phyloP scores from a whole-genome alignment of 2,888 invertebrate species.

The Brachypalpus laphriformis region DNA sequence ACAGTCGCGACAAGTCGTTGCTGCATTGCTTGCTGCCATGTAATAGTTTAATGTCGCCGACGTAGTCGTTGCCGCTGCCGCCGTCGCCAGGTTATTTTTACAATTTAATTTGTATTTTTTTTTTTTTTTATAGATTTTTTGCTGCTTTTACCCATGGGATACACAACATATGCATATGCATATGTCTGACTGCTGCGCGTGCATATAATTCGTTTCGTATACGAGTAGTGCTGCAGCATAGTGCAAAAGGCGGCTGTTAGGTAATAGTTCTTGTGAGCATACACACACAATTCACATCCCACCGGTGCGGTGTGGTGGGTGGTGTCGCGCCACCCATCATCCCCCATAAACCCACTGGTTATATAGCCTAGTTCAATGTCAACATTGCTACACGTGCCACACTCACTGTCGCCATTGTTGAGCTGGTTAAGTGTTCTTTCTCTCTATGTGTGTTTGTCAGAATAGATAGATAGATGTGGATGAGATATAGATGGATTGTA shows the following conservation, averaged over 20 bases:
- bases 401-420: slow-evolving; percentile 73
- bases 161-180: not conserved
- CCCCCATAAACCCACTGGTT: slow-evolving; percentile 59
- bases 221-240: slow-evolving; percentile 13
- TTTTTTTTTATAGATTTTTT: slow-evolving; percentile 27
- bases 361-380: slow-evolving; percentile 74
- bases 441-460: slow-evolving; percentile 40
- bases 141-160: slow-evolving; percentile 36
- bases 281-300: slow-evolving; percentile 36
- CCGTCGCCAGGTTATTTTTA: slow-evolving; percentile 63
- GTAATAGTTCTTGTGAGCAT: slow-evolving; percentile 62
- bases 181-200: slow-evolving; percentile 45
- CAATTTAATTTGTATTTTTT: slow-evolving; percentile 34
- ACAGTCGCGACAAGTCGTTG: slow-evolving; percentile 71
- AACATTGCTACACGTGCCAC: slow-evolving; percentile 73
- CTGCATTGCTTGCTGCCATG: slow-evolving; percentile 68
- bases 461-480: slow-evolving; percentile 20
- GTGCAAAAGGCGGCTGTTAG: slow-evolving; percentile 46
- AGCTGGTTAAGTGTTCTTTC: slow-evolving; percentile 69
- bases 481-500: slow-evolving; percentile 24
- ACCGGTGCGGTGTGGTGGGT: no score
- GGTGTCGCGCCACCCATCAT: slow-evolving; percentile 39
- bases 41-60: slow-evolving; percentile 60
- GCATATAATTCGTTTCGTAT: slow-evolving; percentile 46
- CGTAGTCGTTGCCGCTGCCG: slow-evolving; percentile 29